Percentiles rank a stretch among this genome's conserved stretches.
Conservation (phyloP, 2,888 invertebrate genomes). For the Luffia ferchaultella region DNA sequence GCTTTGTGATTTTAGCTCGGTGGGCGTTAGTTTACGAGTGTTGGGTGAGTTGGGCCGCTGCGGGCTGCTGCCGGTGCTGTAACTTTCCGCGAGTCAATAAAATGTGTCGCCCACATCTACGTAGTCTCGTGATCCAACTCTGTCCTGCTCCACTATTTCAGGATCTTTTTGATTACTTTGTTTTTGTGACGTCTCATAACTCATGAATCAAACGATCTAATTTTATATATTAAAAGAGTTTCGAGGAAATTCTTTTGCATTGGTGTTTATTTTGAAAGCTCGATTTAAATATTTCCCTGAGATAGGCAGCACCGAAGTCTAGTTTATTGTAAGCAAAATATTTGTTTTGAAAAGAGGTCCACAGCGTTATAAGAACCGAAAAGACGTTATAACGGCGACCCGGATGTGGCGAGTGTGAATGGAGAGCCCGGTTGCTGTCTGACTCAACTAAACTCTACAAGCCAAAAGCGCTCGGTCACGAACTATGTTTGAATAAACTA, state of each 20-base stretch:
- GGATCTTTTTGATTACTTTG: neutral
- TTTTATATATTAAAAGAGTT: too few species aligned
- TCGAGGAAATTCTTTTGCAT: too few species aligned
- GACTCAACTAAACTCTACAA: neutral
- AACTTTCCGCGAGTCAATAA: slow-evolving; percentile 3
- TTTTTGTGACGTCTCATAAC: neutral
- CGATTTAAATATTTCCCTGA: too few species aligned
- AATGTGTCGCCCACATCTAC: slow-evolving; percentile 3
- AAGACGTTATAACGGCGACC: slow-evolving; percentile 31
- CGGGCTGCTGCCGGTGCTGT: slow-evolving; percentile 3
- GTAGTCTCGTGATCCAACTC: neutral
- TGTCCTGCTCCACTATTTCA: neutral
- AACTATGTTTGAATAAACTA: too few species aligned
- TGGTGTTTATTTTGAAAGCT: too few species aligned
- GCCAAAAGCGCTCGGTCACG: neutral
- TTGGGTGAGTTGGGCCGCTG: neutral
- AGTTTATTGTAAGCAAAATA: slow-evolving; percentile 17
- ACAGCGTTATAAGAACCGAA: slow-evolving; percentile 28
- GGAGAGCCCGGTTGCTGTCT: neutral
- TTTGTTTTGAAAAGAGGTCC: slow-evolving; percentile 25
- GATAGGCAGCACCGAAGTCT: too few species aligned
- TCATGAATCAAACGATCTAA: too few species aligned
- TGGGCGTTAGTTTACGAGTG: slow-evolving; percentile 20
- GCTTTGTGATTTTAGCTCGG: slow-evolving; percentile 21
- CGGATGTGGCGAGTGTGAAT: slow-evolving; percentile 26